These are phyloP conservation scores for Tetrao urogallus DNA, from an alignment of 2,113 vertebrate species.

Conservation along the genomic window DNA sequence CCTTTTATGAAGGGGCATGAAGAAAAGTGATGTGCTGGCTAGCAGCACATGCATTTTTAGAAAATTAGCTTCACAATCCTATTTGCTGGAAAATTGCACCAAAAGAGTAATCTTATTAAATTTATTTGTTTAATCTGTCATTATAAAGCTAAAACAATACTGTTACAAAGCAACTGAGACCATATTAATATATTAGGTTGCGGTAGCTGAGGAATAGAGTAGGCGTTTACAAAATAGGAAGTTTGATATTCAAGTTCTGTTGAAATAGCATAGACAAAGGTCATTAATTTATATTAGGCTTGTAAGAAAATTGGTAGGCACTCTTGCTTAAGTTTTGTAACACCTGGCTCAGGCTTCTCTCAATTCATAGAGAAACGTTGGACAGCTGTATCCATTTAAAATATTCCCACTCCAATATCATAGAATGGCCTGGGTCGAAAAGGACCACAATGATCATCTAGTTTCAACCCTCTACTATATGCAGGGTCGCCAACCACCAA, in stretches of 20 bases:
- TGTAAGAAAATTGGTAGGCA: background rate
- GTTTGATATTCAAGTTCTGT: background rate
- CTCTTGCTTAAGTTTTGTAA: background rate
- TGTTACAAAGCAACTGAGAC: constrained; percentile 24
- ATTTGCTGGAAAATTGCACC: background rate
- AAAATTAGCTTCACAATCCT: constrained; percentile 3
- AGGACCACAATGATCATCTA: too few relatives aligned
- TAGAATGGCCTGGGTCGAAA: too few relatives aligned
- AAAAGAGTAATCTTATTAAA: background rate
- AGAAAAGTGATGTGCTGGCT: background rate
- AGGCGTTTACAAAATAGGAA: background rate
- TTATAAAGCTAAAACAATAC: constrained; percentile 1
- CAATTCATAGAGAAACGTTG: background rate
- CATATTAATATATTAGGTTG: background rate
- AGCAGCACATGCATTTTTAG: background rate
- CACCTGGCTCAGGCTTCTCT: background rate
- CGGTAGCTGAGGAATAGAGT: background rate
- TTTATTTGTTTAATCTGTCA: constrained; percentile 24
- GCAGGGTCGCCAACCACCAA: too few relatives aligned
- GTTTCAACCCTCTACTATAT: too few relatives aligned
- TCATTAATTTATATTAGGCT: background rate
- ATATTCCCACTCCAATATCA: background rate
- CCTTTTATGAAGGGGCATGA: background rate
- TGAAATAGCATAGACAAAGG: background rate
- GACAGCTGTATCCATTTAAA: background rate